These are phyloP conservation scores for Apamea monoglypha DNA, from an alignment of 2,888 invertebrate species.

Conservation along the genomic window DNA sequence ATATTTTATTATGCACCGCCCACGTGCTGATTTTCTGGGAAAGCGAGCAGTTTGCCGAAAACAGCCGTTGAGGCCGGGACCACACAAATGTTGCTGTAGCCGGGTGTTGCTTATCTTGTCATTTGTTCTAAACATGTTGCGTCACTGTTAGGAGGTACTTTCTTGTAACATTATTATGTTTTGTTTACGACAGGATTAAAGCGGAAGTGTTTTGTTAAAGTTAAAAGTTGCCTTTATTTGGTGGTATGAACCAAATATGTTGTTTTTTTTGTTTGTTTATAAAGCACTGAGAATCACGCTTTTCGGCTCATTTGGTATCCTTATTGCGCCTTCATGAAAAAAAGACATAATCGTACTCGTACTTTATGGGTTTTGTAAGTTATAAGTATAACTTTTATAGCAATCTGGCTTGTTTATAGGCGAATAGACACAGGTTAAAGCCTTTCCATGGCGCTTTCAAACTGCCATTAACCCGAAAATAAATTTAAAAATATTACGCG, in stretches of 20 bases:
- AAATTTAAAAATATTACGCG: constrained; percentile 70
- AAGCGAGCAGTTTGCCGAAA: constrained; percentile 54
- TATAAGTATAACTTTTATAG: constrained; percentile 46
- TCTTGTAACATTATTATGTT: background rate
- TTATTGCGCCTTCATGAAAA: constrained; percentile 39
- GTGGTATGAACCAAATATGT: background rate
- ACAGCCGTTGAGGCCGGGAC: constrained; percentile 63
- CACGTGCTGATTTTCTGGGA: constrained; percentile 62
- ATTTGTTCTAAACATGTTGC: constrained; percentile 47
- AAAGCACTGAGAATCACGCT: background rate
- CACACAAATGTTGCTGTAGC: constrained; percentile 72
- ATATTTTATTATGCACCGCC: constrained; percentile 48
- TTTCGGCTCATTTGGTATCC: constrained; percentile 9
- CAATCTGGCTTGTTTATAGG: constrained; percentile 64
- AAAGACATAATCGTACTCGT: constrained; percentile 34
- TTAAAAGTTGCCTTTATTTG: background rate
- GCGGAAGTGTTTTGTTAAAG: background rate
- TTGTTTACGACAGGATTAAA: background rate
- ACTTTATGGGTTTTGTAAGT: constrained; percentile 52
- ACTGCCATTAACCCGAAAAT: constrained; percentile 70
- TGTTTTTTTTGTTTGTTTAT: background rate
- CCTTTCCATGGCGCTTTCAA: constrained; percentile 56
- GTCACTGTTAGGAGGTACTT: constrained; percentile 6
- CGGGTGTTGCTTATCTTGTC: constrained; percentile 67
- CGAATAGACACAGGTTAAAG: constrained; percentile 67